Percentiles rank a stretch among this genome's conserved stretches.
phyloP scores from a whole-genome alignment of 2,888 invertebrate genomes.

The Pterostichus niger region DNA sequence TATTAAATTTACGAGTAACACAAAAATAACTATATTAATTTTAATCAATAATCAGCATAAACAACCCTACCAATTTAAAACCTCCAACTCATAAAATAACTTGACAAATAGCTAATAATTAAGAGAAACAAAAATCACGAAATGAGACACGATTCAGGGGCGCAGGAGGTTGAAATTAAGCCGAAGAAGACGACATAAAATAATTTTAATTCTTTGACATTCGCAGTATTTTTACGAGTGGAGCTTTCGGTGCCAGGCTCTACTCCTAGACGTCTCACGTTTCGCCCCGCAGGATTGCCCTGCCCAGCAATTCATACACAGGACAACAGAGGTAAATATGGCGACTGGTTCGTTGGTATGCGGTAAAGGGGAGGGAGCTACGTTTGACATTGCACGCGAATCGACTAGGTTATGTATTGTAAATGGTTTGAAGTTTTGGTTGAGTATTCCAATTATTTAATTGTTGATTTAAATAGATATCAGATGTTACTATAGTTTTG shows the following conservation, averaged over 20 bases:
- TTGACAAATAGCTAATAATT: constrained; percentile 43
- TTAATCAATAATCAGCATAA: constrained; percentile 4
- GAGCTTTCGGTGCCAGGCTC: constrained; percentile 55
- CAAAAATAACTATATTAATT: no score
- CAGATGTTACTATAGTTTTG: constrained; percentile 7
- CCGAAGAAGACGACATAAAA: constrained; percentile 62
- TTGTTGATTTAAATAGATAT: constrained; percentile 38
- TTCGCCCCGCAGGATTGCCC: neutral
- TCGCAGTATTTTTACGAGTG: constrained; percentile 63
- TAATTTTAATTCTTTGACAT: constrained; percentile 66
- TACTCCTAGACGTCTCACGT: neutral
- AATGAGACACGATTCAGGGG: neutral
- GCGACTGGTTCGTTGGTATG: constrained; percentile 50
- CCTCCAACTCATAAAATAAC: constrained; percentile 19
- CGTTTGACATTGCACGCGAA: constrained; percentile 29
- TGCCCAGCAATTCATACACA: constrained; percentile 47
- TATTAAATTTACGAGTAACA: no score
- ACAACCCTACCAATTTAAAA: constrained; percentile 15
- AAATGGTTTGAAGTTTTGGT: constrained; percentile 19
- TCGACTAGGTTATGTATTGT: constrained; percentile 24
- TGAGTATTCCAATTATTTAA: constrained; percentile 48
- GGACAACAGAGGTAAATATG: constrained; percentile 60
- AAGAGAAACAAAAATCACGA: constrained; percentile 50
- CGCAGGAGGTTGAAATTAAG: constrained; percentile 1
- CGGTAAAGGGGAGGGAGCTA: constrained; percentile 22